phyloP scores from a whole-genome alignment of 2,888 invertebrate species.

The Deilephila porcellus region DNA sequence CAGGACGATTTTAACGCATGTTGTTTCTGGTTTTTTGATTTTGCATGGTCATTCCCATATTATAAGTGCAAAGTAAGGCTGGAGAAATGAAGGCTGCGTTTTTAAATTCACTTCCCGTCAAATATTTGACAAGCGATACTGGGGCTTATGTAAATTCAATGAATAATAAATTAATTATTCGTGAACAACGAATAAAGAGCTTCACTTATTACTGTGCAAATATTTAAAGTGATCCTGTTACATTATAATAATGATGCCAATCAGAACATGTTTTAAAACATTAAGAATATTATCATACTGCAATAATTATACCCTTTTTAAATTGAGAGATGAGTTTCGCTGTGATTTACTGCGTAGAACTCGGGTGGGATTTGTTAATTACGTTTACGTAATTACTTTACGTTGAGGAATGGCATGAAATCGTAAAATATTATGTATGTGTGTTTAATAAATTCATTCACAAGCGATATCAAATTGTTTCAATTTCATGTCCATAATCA shows the following conservation, averaged over 20 bases:
- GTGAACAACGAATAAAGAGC: conserved; percentile 5
- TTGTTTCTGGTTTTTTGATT: not conserved
- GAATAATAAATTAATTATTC: conserved; percentile 12
- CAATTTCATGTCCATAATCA: not conserved
- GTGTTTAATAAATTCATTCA: not conserved
- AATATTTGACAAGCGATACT: conserved; percentile 8
- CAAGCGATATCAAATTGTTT: conserved; percentile 1
- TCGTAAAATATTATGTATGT: not conserved
- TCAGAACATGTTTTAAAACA: not conserved
- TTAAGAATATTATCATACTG: not conserved
- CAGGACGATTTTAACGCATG: not conserved
- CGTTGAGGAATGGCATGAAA: not conserved
- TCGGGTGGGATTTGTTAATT: not conserved
- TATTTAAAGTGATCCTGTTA: not conserved
- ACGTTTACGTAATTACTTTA: not conserved
- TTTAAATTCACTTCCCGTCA: conserved; percentile 16
- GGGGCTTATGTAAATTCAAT: conserved; percentile 17
- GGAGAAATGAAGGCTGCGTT: not conserved
- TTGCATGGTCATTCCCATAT: not conserved
- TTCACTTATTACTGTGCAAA: not conserved
- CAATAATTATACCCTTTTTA: too few species aligned
- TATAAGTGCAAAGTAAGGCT: not conserved
- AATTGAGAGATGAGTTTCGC: too few species aligned
- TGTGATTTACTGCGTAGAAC: too few species aligned
- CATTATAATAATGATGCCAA: conserved; percentile 1